phyloP scores from a whole-genome alignment of 2,888 invertebrate genomes.

The Trichogramma evanescens region DNA sequence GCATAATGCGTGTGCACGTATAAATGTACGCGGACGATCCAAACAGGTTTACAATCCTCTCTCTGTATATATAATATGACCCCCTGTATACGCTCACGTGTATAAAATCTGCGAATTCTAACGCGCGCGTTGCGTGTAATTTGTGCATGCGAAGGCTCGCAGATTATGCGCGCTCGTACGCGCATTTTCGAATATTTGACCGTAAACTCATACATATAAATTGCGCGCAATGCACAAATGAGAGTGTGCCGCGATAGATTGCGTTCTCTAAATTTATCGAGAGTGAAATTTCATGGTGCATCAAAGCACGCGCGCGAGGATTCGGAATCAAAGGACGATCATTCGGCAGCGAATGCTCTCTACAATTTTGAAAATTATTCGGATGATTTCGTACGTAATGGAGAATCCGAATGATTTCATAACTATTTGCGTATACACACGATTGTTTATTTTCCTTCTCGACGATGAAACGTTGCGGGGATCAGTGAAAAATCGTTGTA shows the following conservation, averaged over 20 bases:
- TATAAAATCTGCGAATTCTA: slow-evolving; percentile 1
- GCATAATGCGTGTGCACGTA: slow-evolving; percentile 27
- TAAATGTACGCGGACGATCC: slow-evolving; percentile 6
- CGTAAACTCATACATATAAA: slow-evolving; percentile 1
- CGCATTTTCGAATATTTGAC: slow-evolving; percentile 10
- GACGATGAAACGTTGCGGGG: too few species aligned
- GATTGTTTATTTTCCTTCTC: too few species aligned
- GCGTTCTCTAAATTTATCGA: background rate
- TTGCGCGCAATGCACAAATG: background rate
- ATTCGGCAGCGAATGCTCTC: too few species aligned
- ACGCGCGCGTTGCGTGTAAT: too few species aligned
- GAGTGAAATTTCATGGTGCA: background rate
- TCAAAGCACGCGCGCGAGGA: too few species aligned
- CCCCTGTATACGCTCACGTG: slow-evolving; percentile 11
- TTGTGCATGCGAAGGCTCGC: too few species aligned
- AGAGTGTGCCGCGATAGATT: background rate
- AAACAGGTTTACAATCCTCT: slow-evolving; percentile 29
- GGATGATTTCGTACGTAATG: too few species aligned
- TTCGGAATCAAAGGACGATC: too few species aligned
- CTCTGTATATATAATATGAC: slow-evolving; percentile 19
- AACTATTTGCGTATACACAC: too few species aligned
- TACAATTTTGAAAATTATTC: too few species aligned
- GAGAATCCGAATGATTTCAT: too few species aligned
- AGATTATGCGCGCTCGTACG: background rate
- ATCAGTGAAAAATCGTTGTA: too few species aligned